Conservation (phyloP, 1,140 invertebrate species). For the Cephus cinctus region DNA sequence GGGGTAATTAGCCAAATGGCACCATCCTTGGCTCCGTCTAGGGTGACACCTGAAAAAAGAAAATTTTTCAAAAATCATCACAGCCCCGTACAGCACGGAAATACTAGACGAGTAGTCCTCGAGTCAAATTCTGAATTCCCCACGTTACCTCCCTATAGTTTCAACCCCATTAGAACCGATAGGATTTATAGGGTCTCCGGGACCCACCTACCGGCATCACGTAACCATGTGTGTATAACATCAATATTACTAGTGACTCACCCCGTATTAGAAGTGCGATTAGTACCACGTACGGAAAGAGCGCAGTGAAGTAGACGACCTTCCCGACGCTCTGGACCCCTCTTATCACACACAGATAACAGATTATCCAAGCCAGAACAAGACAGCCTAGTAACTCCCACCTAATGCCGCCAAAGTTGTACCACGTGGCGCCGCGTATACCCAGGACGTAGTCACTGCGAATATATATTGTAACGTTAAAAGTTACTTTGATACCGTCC, state of each 20-base stretch:
- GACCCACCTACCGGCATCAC: too few species aligned
- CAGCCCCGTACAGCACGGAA: too few species aligned
- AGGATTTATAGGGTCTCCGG: too few species aligned
- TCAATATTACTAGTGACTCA: too few species aligned
- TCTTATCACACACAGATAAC: constrained; percentile 68
- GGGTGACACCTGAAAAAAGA: constrained; percentile 64
- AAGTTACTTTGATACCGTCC: too few species aligned
- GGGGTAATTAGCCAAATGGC: constrained; percentile 76
- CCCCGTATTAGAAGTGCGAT: constrained; percentile 67
- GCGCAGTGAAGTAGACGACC: constrained; percentile 74
- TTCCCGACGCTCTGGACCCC: constrained; percentile 79
- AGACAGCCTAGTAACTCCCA: constrained; percentile 74
- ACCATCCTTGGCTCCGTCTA: constrained; percentile 71
- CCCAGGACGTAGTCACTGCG: constrained; percentile 65
- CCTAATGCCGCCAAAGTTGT: constrained; percentile 66
- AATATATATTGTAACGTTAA: too few species aligned
- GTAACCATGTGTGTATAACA: too few species aligned
- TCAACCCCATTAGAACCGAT: too few species aligned
- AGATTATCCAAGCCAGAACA: constrained; percentile 70
- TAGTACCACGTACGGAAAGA: constrained; percentile 78
- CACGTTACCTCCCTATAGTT: too few species aligned
- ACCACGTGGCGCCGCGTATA: constrained; percentile 60
- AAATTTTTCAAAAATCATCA: too few species aligned
- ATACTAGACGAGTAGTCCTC: too few species aligned
- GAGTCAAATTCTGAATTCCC: too few species aligned